A percentile compares a stretch with the other conserved stretches of the same genome.
These are phyloP conservation scores for Endomychus coccineus DNA, from an alignment of 2,888 invertebrate genomes.

Conservation along the genomic window DNA sequence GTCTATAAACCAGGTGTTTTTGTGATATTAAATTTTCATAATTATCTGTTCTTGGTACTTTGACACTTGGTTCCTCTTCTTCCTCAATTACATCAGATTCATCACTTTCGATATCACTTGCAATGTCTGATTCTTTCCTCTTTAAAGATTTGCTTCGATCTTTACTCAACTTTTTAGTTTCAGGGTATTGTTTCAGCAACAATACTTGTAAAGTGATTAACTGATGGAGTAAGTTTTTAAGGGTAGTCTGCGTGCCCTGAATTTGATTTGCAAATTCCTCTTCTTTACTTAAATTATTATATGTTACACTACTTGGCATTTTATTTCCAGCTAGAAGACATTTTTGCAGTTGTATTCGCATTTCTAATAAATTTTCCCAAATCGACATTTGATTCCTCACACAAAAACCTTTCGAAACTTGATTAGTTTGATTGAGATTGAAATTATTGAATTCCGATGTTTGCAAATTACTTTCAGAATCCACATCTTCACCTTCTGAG, in stretches of 20 bases:
- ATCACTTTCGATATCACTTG: constrained; percentile 50
- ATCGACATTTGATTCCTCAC: constrained; percentile 64
- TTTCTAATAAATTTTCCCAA: constrained; percentile 82
- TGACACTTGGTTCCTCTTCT: constrained; percentile 28
- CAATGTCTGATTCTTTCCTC: constrained; percentile 44
- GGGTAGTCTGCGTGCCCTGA: constrained; percentile 47
- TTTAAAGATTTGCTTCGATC: constrained; percentile 20
- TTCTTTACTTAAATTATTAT: constrained; percentile 43
- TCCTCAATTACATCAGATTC: constrained; percentile 29
- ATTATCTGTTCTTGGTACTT: constrained; percentile 51
- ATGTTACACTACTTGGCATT: constrained; percentile 60
- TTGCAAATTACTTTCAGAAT: not conserved
- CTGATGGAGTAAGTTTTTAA: constrained; percentile 58
- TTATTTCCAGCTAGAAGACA: constrained; percentile 67
- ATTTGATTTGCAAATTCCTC: constrained; percentile 49
- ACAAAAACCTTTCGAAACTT: constrained; percentile 53
- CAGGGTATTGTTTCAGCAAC: constrained; percentile 57
- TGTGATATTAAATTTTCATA: constrained; percentile 52
- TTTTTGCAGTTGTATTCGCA: constrained; percentile 82
- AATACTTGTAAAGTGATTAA: constrained; percentile 53
- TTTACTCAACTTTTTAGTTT: constrained; percentile 52
- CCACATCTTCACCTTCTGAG: not conserved
- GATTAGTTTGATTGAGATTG: too few relatives aligned
- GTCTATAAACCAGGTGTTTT: constrained; percentile 54
- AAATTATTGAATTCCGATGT: constrained; percentile 3